Conservation (phyloP, 2,888 invertebrate genomes). For the Nebria brevicollis region DNA sequence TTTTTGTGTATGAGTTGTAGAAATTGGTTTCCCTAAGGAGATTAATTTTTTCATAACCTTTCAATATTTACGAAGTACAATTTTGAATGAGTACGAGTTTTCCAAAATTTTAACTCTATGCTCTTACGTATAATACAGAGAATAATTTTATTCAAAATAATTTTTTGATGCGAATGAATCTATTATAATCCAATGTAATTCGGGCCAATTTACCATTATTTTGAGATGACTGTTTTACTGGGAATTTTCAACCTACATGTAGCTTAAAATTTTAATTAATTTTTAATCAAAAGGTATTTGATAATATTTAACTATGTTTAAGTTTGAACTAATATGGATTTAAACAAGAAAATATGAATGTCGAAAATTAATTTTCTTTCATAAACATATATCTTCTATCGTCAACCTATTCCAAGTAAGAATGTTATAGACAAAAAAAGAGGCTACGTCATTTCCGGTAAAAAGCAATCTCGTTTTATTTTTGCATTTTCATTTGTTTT, state of each 20-base stretch:
- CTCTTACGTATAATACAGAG: too few relatives aligned
- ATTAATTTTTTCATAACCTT: conserved; percentile 45
- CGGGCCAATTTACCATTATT: neutral
- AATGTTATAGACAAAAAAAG: too few relatives aligned
- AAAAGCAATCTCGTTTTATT: too few relatives aligned
- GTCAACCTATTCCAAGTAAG: too few relatives aligned
- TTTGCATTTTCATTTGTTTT: too few relatives aligned
- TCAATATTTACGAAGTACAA: conserved; percentile 41
- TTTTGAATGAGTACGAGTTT: conserved; percentile 38
- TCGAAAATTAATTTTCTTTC: too few relatives aligned
- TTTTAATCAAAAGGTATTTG: neutral
- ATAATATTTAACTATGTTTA: neutral
- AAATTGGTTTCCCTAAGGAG: conserved; percentile 45
- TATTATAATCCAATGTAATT: conserved; percentile 18
- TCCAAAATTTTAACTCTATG: conserved; percentile 17
- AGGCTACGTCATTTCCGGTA: too few relatives aligned
- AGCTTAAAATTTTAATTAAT: neutral
- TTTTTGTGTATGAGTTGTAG: conserved; percentile 39
- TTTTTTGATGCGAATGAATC: too few relatives aligned
- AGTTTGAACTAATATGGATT: neutral
- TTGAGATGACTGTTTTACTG: neutral
- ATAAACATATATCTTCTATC: too few relatives aligned
- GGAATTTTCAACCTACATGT: neutral
- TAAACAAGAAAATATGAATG: too few relatives aligned
- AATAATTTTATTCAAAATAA: too few relatives aligned